Evolutionary conservation across 2,888 invertebrate species (phyloP).

Genomic region (Diarsia dahlii): DNA sequence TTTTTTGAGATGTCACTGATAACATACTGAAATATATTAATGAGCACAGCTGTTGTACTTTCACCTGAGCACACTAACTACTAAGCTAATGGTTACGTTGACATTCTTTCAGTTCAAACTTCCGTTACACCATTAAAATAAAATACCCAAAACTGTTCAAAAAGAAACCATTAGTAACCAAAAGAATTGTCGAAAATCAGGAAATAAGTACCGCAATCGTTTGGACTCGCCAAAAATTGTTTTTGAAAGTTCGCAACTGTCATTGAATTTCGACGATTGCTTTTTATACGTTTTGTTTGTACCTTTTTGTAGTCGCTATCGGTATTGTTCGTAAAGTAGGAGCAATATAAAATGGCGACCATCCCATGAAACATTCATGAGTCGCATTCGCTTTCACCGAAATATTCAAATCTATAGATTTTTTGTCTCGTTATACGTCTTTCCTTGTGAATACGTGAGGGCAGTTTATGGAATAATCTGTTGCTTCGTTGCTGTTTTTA

Average conservation of each 20-base stretch:
- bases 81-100: slow-evolving; percentile 19
- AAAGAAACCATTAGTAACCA: slow-evolving; percentile 14
- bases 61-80: background rate
- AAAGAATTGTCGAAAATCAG: slow-evolving; percentile 10
- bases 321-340: slow-evolving; percentile 66
- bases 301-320: slow-evolving; percentile 53
- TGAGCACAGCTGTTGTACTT: background rate
- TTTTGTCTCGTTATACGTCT: slow-evolving; percentile 53
- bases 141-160: slow-evolving; percentile 5
- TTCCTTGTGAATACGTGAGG: slow-evolving; percentile 42
- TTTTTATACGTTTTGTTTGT: slow-evolving; percentile 58
- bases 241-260: slow-evolving; percentile 38
- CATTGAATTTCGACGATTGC: slow-evolving; percentile 51
- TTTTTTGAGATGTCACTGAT: background rate
- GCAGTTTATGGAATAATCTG: slow-evolving; percentile 47
- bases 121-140: slow-evolving; percentile 33
- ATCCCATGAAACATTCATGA: slow-evolving; percentile 80
- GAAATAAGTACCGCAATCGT: slow-evolving; percentile 13
- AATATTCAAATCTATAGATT: slow-evolving; percentile 70
- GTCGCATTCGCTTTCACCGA: slow-evolving; percentile 62
- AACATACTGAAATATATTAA: background rate
- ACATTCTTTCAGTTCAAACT: background rate
- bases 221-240: slow-evolving; percentile 39
- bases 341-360: slow-evolving; percentile 74
- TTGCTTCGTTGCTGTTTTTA: slow-evolving; percentile 41